Conservation (phyloP, 2,888 invertebrate genomes). For the Fabriciana adippe region DNA sequence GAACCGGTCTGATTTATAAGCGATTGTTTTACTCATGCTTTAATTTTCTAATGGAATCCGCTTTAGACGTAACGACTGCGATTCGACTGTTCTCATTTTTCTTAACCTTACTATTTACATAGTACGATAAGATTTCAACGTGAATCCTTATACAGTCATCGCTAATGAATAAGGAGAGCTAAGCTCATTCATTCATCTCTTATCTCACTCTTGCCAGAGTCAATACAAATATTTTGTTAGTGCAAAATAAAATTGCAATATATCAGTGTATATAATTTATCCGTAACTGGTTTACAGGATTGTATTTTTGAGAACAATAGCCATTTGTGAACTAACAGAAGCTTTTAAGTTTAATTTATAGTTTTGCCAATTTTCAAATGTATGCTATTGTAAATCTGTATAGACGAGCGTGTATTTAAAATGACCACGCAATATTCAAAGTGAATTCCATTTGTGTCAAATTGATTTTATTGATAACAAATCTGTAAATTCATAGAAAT, state of each 20-base stretch:
- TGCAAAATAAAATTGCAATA: too few relatives aligned
- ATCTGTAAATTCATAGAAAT: too few relatives aligned
- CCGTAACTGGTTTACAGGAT: neutral
- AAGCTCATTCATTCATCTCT: too few relatives aligned
- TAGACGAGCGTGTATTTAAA: neutral
- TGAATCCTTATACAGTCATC: too few relatives aligned
- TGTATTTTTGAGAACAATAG: neutral
- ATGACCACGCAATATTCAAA: too few relatives aligned
- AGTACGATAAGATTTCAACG: neutral
- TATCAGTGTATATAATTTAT: neutral
- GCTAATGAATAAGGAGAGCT: too few relatives aligned
- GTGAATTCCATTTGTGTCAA: too few relatives aligned
- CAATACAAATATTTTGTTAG: too few relatives aligned
- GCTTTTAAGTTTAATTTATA: constrained; percentile 4
- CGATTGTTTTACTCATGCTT: constrained; percentile 16
- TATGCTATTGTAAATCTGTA: neutral
- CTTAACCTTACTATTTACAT: neutral
- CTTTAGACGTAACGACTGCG: constrained; percentile 7
- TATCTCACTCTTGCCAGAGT: too few relatives aligned
- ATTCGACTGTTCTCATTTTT: neutral
- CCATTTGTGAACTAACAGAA: constrained; percentile 2
- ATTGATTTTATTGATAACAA: too few relatives aligned
- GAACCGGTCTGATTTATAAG: constrained; percentile 13
- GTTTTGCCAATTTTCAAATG: neutral
- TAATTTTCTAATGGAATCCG: constrained; percentile 18